phyloP scores from a whole-genome alignment of 2,888 invertebrate genomes.

The Ophioninae sp. region DNA sequence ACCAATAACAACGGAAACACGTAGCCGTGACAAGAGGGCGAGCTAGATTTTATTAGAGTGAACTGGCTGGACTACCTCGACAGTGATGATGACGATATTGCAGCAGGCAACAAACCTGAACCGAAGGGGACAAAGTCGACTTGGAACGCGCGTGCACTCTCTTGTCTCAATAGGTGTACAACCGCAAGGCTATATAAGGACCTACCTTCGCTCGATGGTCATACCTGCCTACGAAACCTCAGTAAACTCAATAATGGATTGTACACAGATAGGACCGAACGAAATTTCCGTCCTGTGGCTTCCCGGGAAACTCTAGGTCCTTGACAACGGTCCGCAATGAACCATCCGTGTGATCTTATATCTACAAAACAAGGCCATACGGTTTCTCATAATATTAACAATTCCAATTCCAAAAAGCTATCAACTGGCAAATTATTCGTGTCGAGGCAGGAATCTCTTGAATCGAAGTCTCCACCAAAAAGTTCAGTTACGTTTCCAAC shows the following conservation, averaged over 20 bases:
- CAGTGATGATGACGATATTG: conserved; percentile 36
- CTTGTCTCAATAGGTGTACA: conserved; percentile 21
- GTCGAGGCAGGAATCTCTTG: neutral
- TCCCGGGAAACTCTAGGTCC: conserved; percentile 27
- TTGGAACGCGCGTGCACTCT: conserved; percentile 27
- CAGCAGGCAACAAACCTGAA: conserved; percentile 8
- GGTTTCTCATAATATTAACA: neutral
- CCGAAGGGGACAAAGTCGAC: conserved; percentile 27
- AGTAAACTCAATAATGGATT: conserved; percentile 65
- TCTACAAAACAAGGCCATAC: conserved; percentile 5
- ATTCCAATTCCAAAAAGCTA: neutral
- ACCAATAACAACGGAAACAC: conserved; percentile 31
- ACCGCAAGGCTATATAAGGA: conserved; percentile 30
- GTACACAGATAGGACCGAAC: conserved; percentile 36
- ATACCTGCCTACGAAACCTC: conserved; percentile 53
- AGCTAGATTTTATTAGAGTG: conserved; percentile 21
- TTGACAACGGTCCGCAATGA: conserved; percentile 8
- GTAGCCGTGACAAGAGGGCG: neutral
- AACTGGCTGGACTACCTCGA: conserved; percentile 1
- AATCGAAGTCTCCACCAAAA: neutral
- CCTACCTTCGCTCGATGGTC: conserved; percentile 22
- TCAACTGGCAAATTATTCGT: neutral
- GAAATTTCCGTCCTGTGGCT: conserved; percentile 51
- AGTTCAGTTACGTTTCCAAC: neutral
- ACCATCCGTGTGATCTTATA: conserved; percentile 3